Base-by-base conservation (phyloP, 1,140 invertebrate species). In the Arctopsyche grandis region DNA sequence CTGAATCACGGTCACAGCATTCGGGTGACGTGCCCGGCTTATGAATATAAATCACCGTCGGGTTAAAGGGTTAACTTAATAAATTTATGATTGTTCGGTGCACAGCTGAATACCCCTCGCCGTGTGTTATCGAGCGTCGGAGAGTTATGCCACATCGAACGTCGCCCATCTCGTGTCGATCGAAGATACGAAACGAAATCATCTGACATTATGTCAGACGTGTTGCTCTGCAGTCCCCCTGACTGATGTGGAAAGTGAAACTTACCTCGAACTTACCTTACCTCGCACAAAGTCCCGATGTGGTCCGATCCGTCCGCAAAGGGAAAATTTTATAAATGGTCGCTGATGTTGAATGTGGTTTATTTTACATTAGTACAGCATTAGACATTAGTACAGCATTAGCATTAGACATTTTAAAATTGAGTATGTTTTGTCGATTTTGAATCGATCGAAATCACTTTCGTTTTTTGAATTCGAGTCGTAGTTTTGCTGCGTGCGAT, bases 61-160 rank as follows among this genome's bases (percentile, higher is more conserved):
- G 80, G 80, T 81, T 77, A 52, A 46, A 48, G 80, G 77, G 80
- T 76, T 79, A 81, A 79, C 80, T 79, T 79, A 79, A 81, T 81
- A 81, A 79, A 81, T 79, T 79, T 79, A 79, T 69, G 71, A 66
- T 74, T 74, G 52, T 46, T 74, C 38, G 56, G 16, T 26, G 24
- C 74, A 46, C 16, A 26, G 26, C 56, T 14, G 26, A 56, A 63
- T 10, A 46, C 19, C 60, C 22, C 58, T 77, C 43, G 26, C 66
- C 75, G 43, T n/a, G 66, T 24, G 48, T 78, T 56, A 78, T 78
- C 63, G 66, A 69, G 76, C 76, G 29, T 24, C 38, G 76, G 69
- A 48, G 52, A 70, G 52, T 74, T 74, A 74, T 74, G 71, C 71
- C 43, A 74, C 71, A 69, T 4, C 24, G 60, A 26, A 66, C 60